phyloP scores from a whole-genome alignment of 92 coral and sea anemone genomes.

The Galaxea fascicularis region DNA sequence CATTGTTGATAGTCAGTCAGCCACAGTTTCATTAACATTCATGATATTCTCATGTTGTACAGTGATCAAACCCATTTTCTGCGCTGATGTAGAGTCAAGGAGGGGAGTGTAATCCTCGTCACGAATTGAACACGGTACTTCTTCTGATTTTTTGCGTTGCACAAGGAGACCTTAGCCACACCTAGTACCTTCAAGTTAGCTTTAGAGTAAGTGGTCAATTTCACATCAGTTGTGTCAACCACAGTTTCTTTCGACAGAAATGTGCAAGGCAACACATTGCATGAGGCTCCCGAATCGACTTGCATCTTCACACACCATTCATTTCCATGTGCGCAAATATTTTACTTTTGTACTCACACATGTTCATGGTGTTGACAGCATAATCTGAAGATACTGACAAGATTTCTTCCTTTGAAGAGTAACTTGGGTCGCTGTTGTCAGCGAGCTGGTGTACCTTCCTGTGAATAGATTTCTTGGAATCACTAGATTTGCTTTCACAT shows the following conservation, averaged over 20 bases:
- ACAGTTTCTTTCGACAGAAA: conserved; percentile 19
- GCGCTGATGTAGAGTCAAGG: conserved; percentile 43
- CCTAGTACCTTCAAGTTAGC: conserved; percentile 28
- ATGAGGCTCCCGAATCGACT: conserved; percentile 49
- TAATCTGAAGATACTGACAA: conserved; percentile 21
- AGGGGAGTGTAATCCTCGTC: conserved; percentile 45
- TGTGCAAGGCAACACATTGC: conserved; percentile 43
- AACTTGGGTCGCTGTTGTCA: not conserved
- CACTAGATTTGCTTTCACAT: conserved; percentile 25
- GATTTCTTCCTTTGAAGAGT: conserved; percentile 26
- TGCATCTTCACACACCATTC: conserved; percentile 29
- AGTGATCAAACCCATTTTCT: no score
- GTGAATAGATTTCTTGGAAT: conserved; percentile 1
- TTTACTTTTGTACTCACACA: conserved; percentile 13
- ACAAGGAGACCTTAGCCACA: conserved; percentile 31
- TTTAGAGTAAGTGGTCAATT: conserved; percentile 35
- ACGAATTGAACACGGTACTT: conserved; percentile 32
- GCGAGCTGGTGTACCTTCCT: conserved; percentile 34
- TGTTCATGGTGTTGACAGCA: conserved; percentile 8
- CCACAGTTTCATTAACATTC: no score
- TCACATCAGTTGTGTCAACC: not conserved
- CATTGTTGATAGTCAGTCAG: no score
- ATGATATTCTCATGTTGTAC: no score
- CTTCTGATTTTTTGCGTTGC: conserved; percentile 34
- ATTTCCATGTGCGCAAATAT: conserved; percentile 27